A percentile compares a stretch with the other conserved stretches of the same genome.
Evolutionary conservation across 2,113 vertebrate species (phyloP).

Genomic region (Atherinomorus stipes): DNA sequence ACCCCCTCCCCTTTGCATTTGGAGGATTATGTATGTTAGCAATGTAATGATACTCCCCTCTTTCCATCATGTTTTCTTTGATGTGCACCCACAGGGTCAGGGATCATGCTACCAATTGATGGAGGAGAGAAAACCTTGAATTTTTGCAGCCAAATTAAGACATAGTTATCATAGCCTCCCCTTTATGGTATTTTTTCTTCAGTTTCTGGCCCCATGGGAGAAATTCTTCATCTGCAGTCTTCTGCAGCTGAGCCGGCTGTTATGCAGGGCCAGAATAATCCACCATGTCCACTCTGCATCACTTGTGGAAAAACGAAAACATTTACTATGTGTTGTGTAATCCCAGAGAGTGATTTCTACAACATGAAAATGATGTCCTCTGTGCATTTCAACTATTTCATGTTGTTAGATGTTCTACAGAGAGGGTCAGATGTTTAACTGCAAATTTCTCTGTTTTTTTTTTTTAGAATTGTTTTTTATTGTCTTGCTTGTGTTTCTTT

Average conservation of each 20-base stretch:
- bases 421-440: not conserved
- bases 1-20: slow-evolving; percentile 58
- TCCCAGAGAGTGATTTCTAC: slow-evolving; percentile 28
- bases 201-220: slow-evolving; percentile 35
- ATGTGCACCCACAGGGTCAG: slow-evolving; percentile 64
- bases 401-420: not conserved
- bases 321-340: slow-evolving; percentile 31
- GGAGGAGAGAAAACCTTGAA: slow-evolving; percentile 36
- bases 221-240: slow-evolving; percentile 59
- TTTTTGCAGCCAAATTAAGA: slow-evolving; percentile 56
- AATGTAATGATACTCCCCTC: slow-evolving; percentile 65
- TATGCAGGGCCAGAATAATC: slow-evolving; percentile 56
- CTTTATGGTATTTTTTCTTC: slow-evolving; percentile 11
- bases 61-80: slow-evolving; percentile 43
- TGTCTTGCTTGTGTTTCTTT: no score
- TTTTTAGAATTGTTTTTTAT: not conserved
- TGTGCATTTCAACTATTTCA: slow-evolving; percentile 28
- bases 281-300: slow-evolving; percentile 50
- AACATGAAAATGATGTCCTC: slow-evolving; percentile 28
- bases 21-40: slow-evolving; percentile 68
- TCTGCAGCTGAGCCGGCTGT: slow-evolving; percentile 54
- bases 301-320: slow-evolving; percentile 43
- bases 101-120: slow-evolving; percentile 63
- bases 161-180: slow-evolving; percentile 46
- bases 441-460: not conserved